Evolutionary conservation across 2,797 vertebrate genomes (phyloP), one percentile per base, ranked within the genome.

Genomic region (Sebastes vulpes): DNA sequence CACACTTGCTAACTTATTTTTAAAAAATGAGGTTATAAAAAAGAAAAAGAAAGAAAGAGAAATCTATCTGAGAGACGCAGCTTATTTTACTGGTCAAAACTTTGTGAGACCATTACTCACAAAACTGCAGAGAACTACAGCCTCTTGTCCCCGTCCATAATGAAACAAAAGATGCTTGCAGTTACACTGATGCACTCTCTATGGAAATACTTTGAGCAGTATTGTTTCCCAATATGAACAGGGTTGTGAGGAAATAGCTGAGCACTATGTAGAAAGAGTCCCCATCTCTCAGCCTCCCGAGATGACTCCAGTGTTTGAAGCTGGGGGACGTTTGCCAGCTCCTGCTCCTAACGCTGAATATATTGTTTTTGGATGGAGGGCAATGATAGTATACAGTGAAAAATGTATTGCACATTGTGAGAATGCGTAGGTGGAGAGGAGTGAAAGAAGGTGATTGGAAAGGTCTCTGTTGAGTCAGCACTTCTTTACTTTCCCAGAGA

Each of bases 401-500:
- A 81, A 73, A 72, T 57, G 60, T 46, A 68, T 82, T 78, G 83
- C 64, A 11, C 66, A 67, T 53, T 23, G 53, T 42, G 57, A 21
- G 75, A 65, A 58, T 3, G 67, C 16, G 60, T 59, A 26, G 54
- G 77, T 60, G 75, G 71, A 69, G 48, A 72, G 53, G 52, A 72
- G 60, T 63, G 72, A 46, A 52, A 26, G 72, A 53, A 74, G 72
- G 64, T 38, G 80, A 73, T 84, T 65, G 81, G 73, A 90, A 68
- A 86, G 48, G 79, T 84, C 81, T 76, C 79, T 77, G 90, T 65
- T 82, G 84, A 87, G 79, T 90, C 86, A 83, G 91, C 81, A 4
- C 56, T 84, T 72, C 67, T 76, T 83, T 84, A 69, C 81, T 87
- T 83, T 89, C 72, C 28, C 77, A 54, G 54, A 28, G 76, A 74